A percentile compares a stretch with the other conserved stretches of the same genome.
phyloP scores from a whole-genome alignment of 2,888 invertebrate species.

The Leucoptera coffeella region DNA sequence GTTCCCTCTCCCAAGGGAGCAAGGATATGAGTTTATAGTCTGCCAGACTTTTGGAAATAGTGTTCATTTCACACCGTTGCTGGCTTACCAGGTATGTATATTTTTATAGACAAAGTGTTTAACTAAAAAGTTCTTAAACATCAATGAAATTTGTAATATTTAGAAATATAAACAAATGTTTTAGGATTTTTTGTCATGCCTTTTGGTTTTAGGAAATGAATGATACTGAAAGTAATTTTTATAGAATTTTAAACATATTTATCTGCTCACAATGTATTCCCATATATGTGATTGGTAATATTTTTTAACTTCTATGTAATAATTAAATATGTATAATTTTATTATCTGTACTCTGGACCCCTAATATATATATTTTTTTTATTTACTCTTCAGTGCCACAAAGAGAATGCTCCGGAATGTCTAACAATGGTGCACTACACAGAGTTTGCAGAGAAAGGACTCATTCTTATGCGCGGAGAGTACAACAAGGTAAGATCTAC shows the following conservation, averaged over 20 bases:
- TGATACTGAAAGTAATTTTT: no score
- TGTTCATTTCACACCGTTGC: constrained; percentile 77
- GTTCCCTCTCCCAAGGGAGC: constrained; percentile 71
- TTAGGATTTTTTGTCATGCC: no score
- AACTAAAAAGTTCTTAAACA: no score
- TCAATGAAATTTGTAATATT: no score
- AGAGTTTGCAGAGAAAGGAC: constrained; percentile 66
- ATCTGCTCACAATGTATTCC: neutral
- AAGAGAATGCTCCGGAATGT: constrained; percentile 86
- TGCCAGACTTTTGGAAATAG: constrained; percentile 65
- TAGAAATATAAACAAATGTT: no score
- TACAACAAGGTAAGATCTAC: constrained; percentile 64
- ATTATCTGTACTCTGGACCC: no score
- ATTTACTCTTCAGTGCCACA: constrained; percentile 60
- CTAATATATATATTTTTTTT: no score
- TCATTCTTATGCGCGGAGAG: constrained; percentile 82
- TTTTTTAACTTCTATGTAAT: neutral
- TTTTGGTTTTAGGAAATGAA: no score
- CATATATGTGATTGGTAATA: neutral
- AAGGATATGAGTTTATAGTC: constrained; percentile 84
- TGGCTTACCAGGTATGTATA: constrained; percentile 74
- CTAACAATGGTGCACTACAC: constrained; percentile 73
- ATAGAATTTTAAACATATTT: no score
- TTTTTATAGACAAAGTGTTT: no score
- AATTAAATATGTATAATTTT: neutral